Evolutionary conservation across 2,888 invertebrate species (phyloP), one percentile per base, ranked within the genome.

Genomic region (Pollenia amentaria): DNA sequence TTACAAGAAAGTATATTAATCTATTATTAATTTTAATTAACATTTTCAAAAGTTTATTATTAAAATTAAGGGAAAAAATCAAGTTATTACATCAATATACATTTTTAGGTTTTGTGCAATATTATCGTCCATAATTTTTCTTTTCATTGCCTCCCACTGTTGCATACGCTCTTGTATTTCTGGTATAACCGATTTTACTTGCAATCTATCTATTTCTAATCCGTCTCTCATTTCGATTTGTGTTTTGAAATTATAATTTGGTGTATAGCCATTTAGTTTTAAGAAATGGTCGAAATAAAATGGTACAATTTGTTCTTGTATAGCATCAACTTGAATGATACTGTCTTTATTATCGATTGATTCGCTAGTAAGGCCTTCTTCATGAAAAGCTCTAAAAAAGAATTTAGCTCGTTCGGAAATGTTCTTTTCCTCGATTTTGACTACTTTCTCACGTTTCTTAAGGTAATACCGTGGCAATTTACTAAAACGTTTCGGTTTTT

Each of bases 271-370:
- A 48, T 93, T 92, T 3, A 92, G 18, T 60, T 90, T 91, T 1
- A 93, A 89, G 84, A 93, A 93, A 81, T 93, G 91, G 89, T 93
- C 93, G 55, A 93, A 93, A 69, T 93, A 92, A 78, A 93, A 93
- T 16, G 93, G 93, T 12, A 93, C 91, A 76, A 92, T 91, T 48
- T 92, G 91, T 29, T 93, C 92, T 77, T 92, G 91, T 29, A 91
- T 90, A 2, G 86, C 90, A 77, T 90, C 91, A 2, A 90, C 87
- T 1, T 91, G 89, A 77, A 90, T 88, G 0, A 92, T 83, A 16
- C 91, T 90, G 3, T 90, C 90, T 7, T 89, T 90, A 0, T 89
- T 89, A 3, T 90, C 62, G 0, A 79, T 80, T 4, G 83, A 53
- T 11, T 88, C 89, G 11, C 83, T 84, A 7, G 89, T 89, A 14